Conservation (phyloP, 2,888 invertebrate genomes). For the Bursaphelenchus okinawaensis region DNA sequence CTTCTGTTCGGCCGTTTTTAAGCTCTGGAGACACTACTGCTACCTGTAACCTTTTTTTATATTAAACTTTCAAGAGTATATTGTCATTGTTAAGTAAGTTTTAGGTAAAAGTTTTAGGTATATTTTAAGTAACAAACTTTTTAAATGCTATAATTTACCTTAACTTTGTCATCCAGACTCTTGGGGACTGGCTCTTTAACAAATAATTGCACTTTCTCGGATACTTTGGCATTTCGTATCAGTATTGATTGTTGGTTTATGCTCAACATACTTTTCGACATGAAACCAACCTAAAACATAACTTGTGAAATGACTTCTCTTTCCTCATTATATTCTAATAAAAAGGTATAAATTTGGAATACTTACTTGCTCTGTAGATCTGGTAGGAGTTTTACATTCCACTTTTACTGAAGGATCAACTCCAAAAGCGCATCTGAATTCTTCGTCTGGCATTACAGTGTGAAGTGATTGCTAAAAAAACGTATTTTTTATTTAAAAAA, state of each 20-base stretch:
- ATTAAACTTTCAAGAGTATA: background rate
- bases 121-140: too few species aligned
- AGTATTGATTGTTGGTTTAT: conserved; percentile 56
- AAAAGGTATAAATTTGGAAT: background rate
- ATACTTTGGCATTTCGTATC: conserved; percentile 59
- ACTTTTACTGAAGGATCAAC: conserved; percentile 60
- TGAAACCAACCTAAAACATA: conserved; percentile 52
- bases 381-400: conserved; percentile 57
- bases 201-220: conserved; percentile 48
- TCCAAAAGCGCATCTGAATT: conserved; percentile 60
- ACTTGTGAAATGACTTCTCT: background rate
- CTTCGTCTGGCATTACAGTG: conserved; percentile 59
- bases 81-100: conserved; percentile 7
- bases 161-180: conserved; percentile 60
- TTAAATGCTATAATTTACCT: conserved; percentile 57
- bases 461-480: conserved; percentile 50
- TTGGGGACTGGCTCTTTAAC: conserved; percentile 59
- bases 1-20: conserved; percentile 33
- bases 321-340: too few species aligned
- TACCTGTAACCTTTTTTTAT: conserved; percentile 15
- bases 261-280: conserved; percentile 54
- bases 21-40: conserved; percentile 45
- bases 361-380: conserved; percentile 10
- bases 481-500: conserved; percentile 5
- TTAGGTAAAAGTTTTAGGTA: too few species aligned